phyloP scores from a whole-genome alignment of 2,113 vertebrate species.

The Phalacrocorax pelagicus region DNA sequence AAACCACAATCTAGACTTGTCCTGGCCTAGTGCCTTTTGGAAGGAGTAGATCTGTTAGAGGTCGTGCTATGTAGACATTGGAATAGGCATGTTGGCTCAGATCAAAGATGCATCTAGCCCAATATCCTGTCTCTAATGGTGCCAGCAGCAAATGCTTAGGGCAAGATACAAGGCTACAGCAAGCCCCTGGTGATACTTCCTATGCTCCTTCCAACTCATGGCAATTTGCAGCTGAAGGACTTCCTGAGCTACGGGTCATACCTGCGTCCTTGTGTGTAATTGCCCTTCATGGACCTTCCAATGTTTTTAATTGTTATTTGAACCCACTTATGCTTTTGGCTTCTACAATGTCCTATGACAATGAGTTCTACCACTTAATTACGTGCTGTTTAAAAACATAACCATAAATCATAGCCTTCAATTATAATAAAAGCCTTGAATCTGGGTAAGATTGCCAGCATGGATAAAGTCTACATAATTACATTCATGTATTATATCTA shows the following conservation, averaged over 20 bases:
- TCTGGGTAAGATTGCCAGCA: not conserved
- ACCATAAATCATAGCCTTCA: not conserved
- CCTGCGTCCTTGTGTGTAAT: not conserved
- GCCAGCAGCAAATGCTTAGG: not conserved
- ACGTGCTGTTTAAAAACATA: not conserved
- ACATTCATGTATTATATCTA: not conserved
- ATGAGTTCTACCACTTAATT: not conserved
- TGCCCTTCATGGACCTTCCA: not conserved
- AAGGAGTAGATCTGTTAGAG: not conserved
- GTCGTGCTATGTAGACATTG: not conserved
- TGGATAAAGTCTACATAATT: not conserved
- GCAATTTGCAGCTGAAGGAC: not conserved
- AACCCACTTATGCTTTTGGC: slow-evolving; percentile 2
- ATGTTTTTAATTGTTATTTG: not conserved
- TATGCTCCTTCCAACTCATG: not conserved
- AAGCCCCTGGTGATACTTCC: not conserved
- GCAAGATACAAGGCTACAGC: not conserved
- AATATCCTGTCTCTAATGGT: not conserved
- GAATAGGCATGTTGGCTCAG: not conserved
- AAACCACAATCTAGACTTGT: not conserved
- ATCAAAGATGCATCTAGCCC: not conserved
- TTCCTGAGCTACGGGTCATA: not conserved
- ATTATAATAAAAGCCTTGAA: not conserved
- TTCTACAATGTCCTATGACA: not conserved
- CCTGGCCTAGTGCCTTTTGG: not conserved